Conservation (phyloP, 2,113 vertebrate genomes). For the Todiramphus chloris region DNA sequence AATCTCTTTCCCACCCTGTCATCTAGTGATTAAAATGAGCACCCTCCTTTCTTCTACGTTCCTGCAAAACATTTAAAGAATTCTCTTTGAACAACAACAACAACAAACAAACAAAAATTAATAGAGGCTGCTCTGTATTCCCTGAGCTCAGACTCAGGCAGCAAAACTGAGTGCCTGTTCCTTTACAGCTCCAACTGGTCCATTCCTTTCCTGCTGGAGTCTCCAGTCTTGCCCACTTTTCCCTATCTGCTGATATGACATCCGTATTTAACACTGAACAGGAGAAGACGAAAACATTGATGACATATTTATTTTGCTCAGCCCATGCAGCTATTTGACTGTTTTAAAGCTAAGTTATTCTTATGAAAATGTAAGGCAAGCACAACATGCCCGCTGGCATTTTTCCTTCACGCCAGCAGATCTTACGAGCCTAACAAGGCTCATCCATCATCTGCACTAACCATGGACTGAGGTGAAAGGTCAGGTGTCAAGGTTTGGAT, state of each 20-base stretch:
- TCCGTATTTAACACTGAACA: neutral
- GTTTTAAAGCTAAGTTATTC: neutral
- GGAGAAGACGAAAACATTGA: neutral
- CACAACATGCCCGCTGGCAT: neutral
- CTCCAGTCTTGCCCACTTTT: neutral
- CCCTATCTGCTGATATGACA: neutral
- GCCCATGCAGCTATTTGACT: neutral
- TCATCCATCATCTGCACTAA: conserved; percentile 56
- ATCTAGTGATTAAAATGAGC: neutral
- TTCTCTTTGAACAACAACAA: neutral
- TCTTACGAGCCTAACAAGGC: conserved; percentile 21
- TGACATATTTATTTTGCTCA: neutral
- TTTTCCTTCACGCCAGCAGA: neutral
- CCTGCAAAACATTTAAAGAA: neutral
- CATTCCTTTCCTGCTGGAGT: neutral
- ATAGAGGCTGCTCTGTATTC: neutral
- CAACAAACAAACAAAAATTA: neutral
- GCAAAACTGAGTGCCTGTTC: neutral
- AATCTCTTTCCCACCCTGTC: neutral
- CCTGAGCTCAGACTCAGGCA: neutral
- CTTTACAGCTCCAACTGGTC: neutral
- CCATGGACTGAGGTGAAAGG: conserved; percentile 33
- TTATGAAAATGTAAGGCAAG: conserved; percentile 1
- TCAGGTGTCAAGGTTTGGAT: conserved; percentile 7
- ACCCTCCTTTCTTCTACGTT: neutral